A percentile compares a stretch with the other conserved stretches of the same genome.
Conservation (phyloP, 2,888 invertebrate genomes). For the Xestobium rufovillosum region DNA sequence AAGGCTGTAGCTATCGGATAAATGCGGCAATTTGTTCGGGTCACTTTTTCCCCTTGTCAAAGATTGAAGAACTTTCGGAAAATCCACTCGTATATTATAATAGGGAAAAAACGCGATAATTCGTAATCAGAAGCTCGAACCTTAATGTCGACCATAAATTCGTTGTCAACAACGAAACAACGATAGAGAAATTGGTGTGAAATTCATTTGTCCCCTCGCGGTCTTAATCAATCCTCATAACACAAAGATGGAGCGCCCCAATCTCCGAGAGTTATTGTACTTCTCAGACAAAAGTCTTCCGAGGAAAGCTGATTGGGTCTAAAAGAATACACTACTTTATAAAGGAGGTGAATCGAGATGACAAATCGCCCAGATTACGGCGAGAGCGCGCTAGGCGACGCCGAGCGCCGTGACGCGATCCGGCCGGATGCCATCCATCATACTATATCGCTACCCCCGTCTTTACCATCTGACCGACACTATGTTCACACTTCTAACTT, state of each 20-base stretch:
- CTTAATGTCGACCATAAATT: slow-evolving; percentile 38
- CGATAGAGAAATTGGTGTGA: slow-evolving; percentile 42
- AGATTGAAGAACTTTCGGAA: slow-evolving; percentile 16
- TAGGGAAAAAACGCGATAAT: slow-evolving; percentile 37
- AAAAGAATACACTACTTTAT: slow-evolving; percentile 41
- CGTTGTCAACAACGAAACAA: slow-evolving; percentile 36
- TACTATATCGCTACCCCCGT: slow-evolving; percentile 20
- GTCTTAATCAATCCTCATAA: slow-evolving; percentile 43
- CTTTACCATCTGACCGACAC: slow-evolving; percentile 23
- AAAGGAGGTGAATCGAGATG: slow-evolving; percentile 42
- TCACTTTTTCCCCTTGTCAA: slow-evolving; percentile 22
- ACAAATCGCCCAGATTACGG: slow-evolving; percentile 42
- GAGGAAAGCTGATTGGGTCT: slow-evolving; percentile 40
- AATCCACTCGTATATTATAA: slow-evolving; percentile 26
- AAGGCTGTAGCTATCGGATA: slow-evolving; percentile 29
- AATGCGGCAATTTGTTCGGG: slow-evolving; percentile 34
- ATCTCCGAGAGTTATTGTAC: slow-evolving; percentile 39
- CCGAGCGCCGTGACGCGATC: slow-evolving; percentile 36
- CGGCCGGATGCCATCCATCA: slow-evolving; percentile 38
- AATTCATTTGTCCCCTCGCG: slow-evolving; percentile 41
- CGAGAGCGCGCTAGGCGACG: slow-evolving; percentile 36
- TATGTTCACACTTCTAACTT: slow-evolving; percentile 8
- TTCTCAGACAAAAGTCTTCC: slow-evolving; percentile 39
- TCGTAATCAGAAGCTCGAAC: slow-evolving; percentile 32
- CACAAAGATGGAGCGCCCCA: slow-evolving; percentile 40